Base-by-base conservation (phyloP, 92 coral and sea anemone species). In the Parazoanthus swiftii region DNA sequence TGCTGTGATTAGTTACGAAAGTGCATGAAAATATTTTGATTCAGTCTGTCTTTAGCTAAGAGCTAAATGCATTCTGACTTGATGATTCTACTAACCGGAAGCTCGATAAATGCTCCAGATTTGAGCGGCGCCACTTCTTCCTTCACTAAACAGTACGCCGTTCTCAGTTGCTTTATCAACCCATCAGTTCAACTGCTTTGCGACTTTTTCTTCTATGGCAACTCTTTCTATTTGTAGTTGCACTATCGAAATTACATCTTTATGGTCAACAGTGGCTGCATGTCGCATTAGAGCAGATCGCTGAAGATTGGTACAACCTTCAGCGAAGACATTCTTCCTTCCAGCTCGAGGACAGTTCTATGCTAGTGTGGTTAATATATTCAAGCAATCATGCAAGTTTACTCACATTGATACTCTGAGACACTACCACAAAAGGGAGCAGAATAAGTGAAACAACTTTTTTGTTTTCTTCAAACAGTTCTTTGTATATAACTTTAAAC, bases 301-400 rank as follows among this genome's bases (percentile, higher is more conserved):
- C 80, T 76, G 80, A 76, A 76, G 59, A 42, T 88, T 71, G 35
- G 58, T 88, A 74, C 86, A 88, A 80, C 87, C 81, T 51, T 81
- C 76, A 76, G 90, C 72, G 76, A 88, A 88, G 82, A 85, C 86
- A 74, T 88, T 88, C 86, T 88, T 67, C 74, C 82, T 79, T 79
- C 80, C 66, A 66, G 86, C 90, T 81, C 37, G 16, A 29, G 33
- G 0, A 29, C 33, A 0, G 33, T 29, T 29, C 33, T 0, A 29
- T 29, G 33, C 33, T 29, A 29, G 33, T 29, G 33, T 29, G 33
- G 33, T 29, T 29, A 29, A 29, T 29, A 29, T 29, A 29, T 29
- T 0, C 56, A 50, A 8, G 56, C 56, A 50, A 11, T 8, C 56
- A 5, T 50, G 8, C 56, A 50, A 50, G 13, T 50, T 50, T 50